Conservation (phyloP, 1,140 invertebrate genomes). For the Sogatella furcifera region DNA sequence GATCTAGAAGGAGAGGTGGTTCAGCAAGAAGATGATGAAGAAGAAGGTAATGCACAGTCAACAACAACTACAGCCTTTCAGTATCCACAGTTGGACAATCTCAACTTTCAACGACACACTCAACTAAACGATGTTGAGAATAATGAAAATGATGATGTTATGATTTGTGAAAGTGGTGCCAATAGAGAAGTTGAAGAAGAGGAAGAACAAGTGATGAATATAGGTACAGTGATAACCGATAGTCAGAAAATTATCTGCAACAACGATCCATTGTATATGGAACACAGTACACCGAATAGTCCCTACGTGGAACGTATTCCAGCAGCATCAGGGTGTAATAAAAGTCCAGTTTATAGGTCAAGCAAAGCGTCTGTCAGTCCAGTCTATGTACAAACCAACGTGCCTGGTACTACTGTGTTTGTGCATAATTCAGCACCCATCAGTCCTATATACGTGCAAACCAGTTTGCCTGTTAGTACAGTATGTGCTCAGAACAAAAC, state of each 20-base stretch:
- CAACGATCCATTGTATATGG: not conserved
- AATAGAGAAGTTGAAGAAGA: not conserved
- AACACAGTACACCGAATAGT: no score
- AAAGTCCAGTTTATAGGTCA: no score
- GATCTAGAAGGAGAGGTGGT: no score
- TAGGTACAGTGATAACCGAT: slow-evolving; percentile 12
- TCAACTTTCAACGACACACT: not conserved
- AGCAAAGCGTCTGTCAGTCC: no score
- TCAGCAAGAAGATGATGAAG: not conserved
- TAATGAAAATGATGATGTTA: not conserved
- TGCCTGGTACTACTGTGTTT: no score
- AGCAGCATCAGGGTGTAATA: no score
- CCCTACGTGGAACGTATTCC: no score
- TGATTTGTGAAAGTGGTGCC: not conserved
- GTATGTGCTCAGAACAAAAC: no score
- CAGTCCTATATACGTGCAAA: not conserved
- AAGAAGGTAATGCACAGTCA: not conserved
- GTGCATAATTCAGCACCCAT: no score
- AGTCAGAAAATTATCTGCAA: slow-evolving; percentile 8
- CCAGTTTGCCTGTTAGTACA: no score
- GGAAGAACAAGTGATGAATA: not conserved
- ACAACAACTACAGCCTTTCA: not conserved
- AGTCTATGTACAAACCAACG: no score
- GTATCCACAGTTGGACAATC: not conserved
- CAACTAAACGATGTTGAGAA: not conserved